Percentiles rank a stretch among this genome's conserved stretches.
phyloP scores from a whole-genome alignment of 2,888 invertebrate genomes.

The Nebria salina region DNA sequence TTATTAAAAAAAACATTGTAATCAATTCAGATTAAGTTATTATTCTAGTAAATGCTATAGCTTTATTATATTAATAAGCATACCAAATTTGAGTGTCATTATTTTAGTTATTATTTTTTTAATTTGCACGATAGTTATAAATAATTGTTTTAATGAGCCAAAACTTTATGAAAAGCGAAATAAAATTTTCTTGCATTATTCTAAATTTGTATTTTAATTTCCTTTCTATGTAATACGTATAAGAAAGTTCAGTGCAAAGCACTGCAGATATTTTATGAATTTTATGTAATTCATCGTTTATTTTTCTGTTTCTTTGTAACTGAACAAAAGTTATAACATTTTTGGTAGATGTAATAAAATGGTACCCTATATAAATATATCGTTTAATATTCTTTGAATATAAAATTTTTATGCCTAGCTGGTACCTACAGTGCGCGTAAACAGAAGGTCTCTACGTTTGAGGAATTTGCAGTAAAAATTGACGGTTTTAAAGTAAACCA shows the following conservation, averaged over 20 bases:
- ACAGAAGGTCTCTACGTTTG: background rate
- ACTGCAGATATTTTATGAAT: too few species aligned
- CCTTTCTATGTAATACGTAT: too few species aligned
- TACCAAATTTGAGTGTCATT: too few species aligned
- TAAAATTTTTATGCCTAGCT: background rate
- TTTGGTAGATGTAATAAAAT: background rate
- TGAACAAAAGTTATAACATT: background rate
- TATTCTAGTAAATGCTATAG: background rate
- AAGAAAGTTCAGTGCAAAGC: too few species aligned
- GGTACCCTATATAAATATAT: background rate
- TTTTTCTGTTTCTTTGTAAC: background rate
- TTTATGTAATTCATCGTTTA: too few species aligned
- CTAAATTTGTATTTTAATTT: too few species aligned
- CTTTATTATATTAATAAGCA: background rate
- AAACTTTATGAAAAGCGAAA: too few species aligned
- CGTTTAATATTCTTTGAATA: background rate
- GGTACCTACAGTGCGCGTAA: background rate
- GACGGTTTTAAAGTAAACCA: background rate
- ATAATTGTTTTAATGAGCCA: too few species aligned
- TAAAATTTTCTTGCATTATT: too few species aligned
- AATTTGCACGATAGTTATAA: too few species aligned
- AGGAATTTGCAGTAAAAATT: background rate
- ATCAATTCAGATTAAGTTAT: background rate
- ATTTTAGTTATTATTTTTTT: too few species aligned
- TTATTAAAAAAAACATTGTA: background rate